Evolutionary conservation across 2,888 invertebrate species (phyloP), one percentile per base, ranked within the genome.

Genomic region (Latrodectus elegans): DNA sequence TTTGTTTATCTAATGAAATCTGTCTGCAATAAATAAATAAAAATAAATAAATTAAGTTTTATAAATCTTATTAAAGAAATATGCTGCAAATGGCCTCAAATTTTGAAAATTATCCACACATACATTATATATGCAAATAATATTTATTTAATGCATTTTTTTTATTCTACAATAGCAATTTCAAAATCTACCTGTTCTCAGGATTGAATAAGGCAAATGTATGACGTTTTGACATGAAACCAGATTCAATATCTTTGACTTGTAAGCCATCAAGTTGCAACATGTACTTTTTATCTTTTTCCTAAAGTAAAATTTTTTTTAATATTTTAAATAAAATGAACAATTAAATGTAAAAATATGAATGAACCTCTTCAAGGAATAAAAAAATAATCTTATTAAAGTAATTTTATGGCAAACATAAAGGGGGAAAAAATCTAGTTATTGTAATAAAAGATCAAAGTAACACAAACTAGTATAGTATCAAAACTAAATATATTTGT

Each of bases 221-320:
- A 93, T 98, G 98, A 91, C 99, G 95, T 90, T 97, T 95, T 85
- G 99, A 99, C 97, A 99, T 99, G 93, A 99, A 98, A 81, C 99
- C 97, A 93, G 97, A 96, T 93, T 99, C 99, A 90, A 99, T 95
- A 93, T 99, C 99, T 87, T 97, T 95, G 91, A 99, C 94, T 94
- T 98, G 99, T 91, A 99, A 94, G 88, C 97, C 97, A 93, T 99
- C 99, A 92, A 99, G 93, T 77, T 98, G 97, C 92, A 99, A 93
- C 99, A 99, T 99, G 93, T 97, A 99, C 93, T 99, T 99, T 94
- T 99, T 99, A 93, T 99, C 99, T 91, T 98, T 95, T 93, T 99
- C 99, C 95, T 95, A 91, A 73, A 92, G 84, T 90, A 90, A 90
- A 70, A 70, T 68, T 49, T 9, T 68, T 49, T 9, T 55, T 55